Evolutionary conservation across 1,140 invertebrate species (phyloP), one percentile per base, ranked within the genome.

Genomic region (Idris sp.): DNA sequence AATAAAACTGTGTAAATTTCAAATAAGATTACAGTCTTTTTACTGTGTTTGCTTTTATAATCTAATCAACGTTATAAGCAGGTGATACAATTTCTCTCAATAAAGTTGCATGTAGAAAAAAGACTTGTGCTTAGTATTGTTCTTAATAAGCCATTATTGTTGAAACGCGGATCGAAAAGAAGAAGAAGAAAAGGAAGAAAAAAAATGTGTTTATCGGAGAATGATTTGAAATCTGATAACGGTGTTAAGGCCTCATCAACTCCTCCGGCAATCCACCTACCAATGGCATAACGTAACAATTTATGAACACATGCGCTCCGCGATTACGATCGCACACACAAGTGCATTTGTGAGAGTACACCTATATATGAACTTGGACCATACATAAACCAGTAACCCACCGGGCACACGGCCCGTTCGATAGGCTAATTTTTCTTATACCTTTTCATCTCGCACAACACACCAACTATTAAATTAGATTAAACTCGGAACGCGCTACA

Each of bases 201-300:
- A n/a, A n/a, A n/a, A n/a, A n/a, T n/a, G 18, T 35, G 58, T 71
- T 74, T 74, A 65, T 68, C 38, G 44, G 36, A 9, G 53, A 54
- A 77, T 58, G 48, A 51, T 49, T 51, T 33, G 46, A 61, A 49
- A 75, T 73, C 33, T 69, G 68, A 69, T 73, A 75, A 73, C 67
- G 72, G 72, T 64, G 44, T 49, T 10, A 41, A 75, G 38, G 30
- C 19, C 36, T 62, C 61, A 74, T 68, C 51, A 43, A 46, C 15
- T 38, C 64, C 35, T 25, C 13, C 13, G 13, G 72, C 64, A n/a
- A 13, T 58, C 64, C 43, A 15, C 54, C 40, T 43, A 46, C 51
- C 72, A 22, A 69, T 68, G 49, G 56, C 48, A 54, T 49, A 67
- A 74, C 19, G 51, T 51, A 58, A 59, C 44, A 64, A 75, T 75